Evolutionary conservation across 2,113 vertebrate genomes (phyloP).

Genomic region (Nothocercus nigrocapillus): DNA sequence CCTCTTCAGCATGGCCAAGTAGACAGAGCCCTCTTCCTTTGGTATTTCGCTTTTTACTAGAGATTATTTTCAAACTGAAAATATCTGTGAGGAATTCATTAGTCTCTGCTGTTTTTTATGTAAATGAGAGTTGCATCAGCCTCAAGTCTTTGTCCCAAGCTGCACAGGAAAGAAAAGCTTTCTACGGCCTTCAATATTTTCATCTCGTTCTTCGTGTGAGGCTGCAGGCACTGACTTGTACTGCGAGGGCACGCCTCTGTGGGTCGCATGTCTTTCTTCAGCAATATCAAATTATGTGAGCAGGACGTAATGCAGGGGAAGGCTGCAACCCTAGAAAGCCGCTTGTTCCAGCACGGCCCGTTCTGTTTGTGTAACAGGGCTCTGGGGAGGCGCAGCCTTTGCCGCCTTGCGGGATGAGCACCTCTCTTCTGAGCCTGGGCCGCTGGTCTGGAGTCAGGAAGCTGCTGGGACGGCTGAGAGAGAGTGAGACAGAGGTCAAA

Average conservation of each 20-base stretch:
- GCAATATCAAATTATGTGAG: background rate
- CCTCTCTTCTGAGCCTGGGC: background rate
- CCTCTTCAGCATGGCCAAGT: background rate
- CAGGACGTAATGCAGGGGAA: background rate
- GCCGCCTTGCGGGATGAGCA: background rate
- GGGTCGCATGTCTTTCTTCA: background rate
- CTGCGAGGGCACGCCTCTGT: background rate
- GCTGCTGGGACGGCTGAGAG: background rate
- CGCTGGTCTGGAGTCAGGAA: background rate
- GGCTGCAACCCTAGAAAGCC: background rate
- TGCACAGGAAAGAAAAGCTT: background rate
- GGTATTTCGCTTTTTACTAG: background rate
- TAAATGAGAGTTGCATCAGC: background rate
- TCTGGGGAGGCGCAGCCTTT: background rate
- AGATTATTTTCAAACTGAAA: background rate
- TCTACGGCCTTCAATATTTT: background rate
- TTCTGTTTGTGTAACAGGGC: background rate
- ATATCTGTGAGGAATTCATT: background rate
- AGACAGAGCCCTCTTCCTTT: background rate
- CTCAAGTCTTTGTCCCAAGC: background rate
- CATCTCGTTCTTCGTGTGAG: background rate
- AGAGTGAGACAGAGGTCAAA: background rate
- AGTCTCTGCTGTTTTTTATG: background rate
- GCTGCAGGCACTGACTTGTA: background rate
- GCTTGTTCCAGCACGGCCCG: background rate